phyloP scores from a whole-genome alignment of 2,888 invertebrate genomes.

The Pterostichus niger region DNA sequence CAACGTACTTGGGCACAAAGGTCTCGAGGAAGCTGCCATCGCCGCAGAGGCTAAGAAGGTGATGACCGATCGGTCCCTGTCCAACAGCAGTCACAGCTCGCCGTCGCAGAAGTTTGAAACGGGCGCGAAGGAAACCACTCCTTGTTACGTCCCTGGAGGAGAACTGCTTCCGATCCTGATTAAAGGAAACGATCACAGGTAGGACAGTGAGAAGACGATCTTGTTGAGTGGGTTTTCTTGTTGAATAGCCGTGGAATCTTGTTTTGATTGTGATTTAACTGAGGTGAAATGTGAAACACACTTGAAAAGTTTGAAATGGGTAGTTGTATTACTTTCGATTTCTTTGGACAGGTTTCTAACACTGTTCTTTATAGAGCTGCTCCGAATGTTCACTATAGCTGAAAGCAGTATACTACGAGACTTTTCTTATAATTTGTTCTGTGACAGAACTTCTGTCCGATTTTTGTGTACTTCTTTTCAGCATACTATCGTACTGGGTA shows the following conservation, averaged over 20 bases:
- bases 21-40: slow-evolving; percentile 71
- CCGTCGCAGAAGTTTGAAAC: slow-evolving; percentile 72
- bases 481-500: too few species aligned
- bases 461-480: too few species aligned
- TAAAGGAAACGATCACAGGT: slow-evolving; percentile 67
- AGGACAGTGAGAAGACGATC: not conserved
- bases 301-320: not conserved
- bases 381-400: too few species aligned
- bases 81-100: slow-evolving; percentile 68
- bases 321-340: not conserved
- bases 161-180: slow-evolving; percentile 76
- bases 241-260: not conserved
- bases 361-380: too few species aligned
- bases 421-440: too few species aligned
- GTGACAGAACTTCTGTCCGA: too few species aligned
- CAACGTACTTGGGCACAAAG: slow-evolving; percentile 81
- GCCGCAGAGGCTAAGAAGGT: slow-evolving; percentile 66
- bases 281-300: not conserved
- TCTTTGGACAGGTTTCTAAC: too few species aligned
- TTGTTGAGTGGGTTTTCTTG: not conserved
- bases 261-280: slow-evolving; percentile 4
- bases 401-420: too few species aligned
- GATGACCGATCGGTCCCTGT: slow-evolving; percentile 66
- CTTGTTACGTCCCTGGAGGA: slow-evolving; percentile 78
- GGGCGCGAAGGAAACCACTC: slow-evolving; percentile 71